Base-by-base conservation (phyloP, 1,140 invertebrate species). In the Chironomus tepperi region DNA sequence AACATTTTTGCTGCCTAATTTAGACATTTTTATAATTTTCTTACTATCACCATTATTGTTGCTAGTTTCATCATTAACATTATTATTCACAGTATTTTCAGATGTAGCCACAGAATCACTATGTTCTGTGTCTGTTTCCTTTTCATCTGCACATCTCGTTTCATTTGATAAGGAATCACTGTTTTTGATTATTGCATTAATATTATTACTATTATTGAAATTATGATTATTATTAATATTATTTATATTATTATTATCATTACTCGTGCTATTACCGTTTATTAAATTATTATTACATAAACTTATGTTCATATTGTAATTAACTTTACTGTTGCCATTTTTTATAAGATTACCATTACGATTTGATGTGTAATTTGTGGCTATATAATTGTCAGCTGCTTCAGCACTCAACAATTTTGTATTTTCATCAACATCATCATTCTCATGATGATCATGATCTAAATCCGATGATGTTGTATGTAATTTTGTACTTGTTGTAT, bases 181-280 rank as follows among this genome's bases (percentile, higher is more conserved):
- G 18, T 70, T 70, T 70, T 70, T 70, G 65, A 70, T 70, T 70
- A 70, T 70, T 16, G 65, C n/a, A 70, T 18, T 70, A 70, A 18
- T 19, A 19, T 70, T 70, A 19, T 70, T 70, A 70, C 18, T 70
- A 18, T 70, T 70, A 70, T 10, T 70, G 19, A 18, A 9, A 70
- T 70, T 70, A 70, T 70, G n/a, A 21, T 70, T 70, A 21, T 18
- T 70, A 18, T 57, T 57, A 57, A 57, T 57, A 12, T 12, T 12
- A 57, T 57, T 57, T 12, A 12, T 57, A 57, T 57, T 57, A 57
- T 57, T 57, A 7, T 57, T 57, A 57, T 57, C n/a, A 57, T n/a
- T 57, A 70, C 18, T n/a, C 9, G n/a, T 9, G 18, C 18, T 70
- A 21, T 18, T 70, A 18, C 19, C 9, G 18, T 18, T 70, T 7